These are phyloP conservation scores for Pelmatolapia mariae DNA, from an alignment of 2,113 vertebrate genomes.

Conservation along the genomic window DNA sequence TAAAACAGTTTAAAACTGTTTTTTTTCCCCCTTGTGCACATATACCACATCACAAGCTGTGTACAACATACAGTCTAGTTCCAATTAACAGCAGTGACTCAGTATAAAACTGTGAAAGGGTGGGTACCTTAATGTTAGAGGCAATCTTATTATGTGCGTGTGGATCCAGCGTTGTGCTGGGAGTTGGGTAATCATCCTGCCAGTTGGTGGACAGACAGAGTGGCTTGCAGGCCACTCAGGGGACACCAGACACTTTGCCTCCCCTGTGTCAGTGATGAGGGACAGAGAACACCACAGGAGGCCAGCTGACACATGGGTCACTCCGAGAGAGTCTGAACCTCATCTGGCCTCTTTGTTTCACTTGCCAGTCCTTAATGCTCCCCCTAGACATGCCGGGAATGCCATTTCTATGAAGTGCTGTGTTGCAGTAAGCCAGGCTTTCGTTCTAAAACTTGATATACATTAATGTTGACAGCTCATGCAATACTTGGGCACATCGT, in stretches of 20 bases:
- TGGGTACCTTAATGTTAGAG: not conserved
- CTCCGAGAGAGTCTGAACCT: slow-evolving; percentile 4
- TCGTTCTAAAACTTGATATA: not conserved
- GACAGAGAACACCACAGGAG: slow-evolving; percentile 2
- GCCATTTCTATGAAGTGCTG: not conserved
- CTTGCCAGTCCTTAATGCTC: not conserved
- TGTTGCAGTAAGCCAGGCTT: not conserved
- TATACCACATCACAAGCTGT: not conserved
- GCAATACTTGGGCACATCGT: not conserved
- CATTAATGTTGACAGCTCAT: not conserved
- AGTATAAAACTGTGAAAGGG: not conserved
- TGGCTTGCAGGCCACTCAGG: slow-evolving; percentile 8
- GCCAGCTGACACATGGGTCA: slow-evolving; percentile 43
- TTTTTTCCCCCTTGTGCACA: not conserved
- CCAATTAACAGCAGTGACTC: not conserved
- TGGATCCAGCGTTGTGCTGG: not conserved
- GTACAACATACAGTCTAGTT: not conserved
- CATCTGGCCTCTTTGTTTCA: slow-evolving; percentile 37
- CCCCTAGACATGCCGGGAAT: not conserved
- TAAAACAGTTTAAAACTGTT: not conserved
- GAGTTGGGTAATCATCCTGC: not conserved
- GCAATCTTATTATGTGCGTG: not conserved
- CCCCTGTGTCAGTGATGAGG: slow-evolving; percentile 38
- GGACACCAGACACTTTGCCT: slow-evolving; percentile 35
- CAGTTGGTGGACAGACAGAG: slow-evolving; percentile 49